phyloP scores from a whole-genome alignment of 1,140 invertebrate genomes.

The Drosophila pruinosa region DNA sequence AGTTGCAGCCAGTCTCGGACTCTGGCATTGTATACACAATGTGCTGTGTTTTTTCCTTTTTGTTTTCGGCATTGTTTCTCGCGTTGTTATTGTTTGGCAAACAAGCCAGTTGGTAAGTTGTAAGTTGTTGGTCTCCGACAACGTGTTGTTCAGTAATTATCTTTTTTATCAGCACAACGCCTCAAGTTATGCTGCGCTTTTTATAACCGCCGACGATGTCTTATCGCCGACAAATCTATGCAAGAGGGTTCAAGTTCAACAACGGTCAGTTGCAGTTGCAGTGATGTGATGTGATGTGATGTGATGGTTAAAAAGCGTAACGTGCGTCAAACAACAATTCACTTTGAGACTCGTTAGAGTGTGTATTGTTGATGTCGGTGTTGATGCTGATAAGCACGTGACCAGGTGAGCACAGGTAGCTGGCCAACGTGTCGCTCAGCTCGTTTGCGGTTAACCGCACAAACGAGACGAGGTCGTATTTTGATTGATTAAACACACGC shows the following conservation, averaged over 20 bases:
- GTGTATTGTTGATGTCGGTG: background rate
- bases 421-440: conserved; percentile 38
- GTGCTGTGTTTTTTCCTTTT: conserved; percentile 10
- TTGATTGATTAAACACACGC: conserved; percentile 69
- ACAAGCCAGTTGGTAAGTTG: conserved; percentile 22
- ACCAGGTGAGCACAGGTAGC: conserved; percentile 23
- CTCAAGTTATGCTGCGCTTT: conserved; percentile 65
- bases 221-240: conserved; percentile 43
- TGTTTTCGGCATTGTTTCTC: conserved; percentile 25
- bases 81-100: conserved; percentile 62
- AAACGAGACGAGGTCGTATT: conserved; percentile 38
- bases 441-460: conserved; percentile 38
- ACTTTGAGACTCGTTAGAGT: background rate
- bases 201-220: conserved; percentile 14
- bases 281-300: too few relatives aligned
- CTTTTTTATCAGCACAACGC: conserved; percentile 52
- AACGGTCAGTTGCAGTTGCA: conserved; percentile 18
- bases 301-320: conserved; percentile 19
- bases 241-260: conserved; percentile 60
- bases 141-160: conserved; percentile 37
- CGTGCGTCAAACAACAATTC: conserved; percentile 39
- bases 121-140: conserved; percentile 5
- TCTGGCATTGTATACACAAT: conserved; percentile 48
- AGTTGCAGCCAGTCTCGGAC: conserved; percentile 28
- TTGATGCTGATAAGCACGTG: conserved; percentile 53